Evolutionary conservation across 2,797 vertebrate species (phyloP).

Genomic region (Platyrinchus mystaceus): DNA sequence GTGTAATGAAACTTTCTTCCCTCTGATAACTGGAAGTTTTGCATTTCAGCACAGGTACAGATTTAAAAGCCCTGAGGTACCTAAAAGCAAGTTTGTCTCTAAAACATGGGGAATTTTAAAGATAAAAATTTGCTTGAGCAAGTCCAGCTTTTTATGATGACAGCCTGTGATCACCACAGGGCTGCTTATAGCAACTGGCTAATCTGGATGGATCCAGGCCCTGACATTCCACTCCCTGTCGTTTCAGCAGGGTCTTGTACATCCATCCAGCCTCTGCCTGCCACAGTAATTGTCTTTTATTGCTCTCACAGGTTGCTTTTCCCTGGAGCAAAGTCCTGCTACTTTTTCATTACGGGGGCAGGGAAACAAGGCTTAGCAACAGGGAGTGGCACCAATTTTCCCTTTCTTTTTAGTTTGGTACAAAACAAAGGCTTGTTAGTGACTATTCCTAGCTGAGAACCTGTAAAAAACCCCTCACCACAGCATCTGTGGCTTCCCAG

Average conservation of each 20-base stretch:
- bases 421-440: neutral
- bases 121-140: neutral
- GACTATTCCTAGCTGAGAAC: neutral
- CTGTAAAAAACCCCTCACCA: neutral
- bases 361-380: neutral
- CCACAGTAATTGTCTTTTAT: neutral
- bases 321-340: constrained; percentile 7
- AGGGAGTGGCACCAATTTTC: neutral
- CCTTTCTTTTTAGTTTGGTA: neutral
- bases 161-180: neutral
- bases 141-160: neutral
- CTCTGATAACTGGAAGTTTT: neutral
- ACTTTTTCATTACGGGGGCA: neutral
- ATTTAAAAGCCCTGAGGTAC: neutral
- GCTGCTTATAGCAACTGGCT: neutral
- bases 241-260: neutral
- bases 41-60: neutral
- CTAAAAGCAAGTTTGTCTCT: neutral
- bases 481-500: neutral
- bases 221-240: neutral
- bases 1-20: neutral
- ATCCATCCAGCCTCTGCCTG: neutral
- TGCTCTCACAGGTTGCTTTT: neutral
- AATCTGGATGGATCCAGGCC: neutral
- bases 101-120: neutral